phyloP scores from a whole-genome alignment of 2,797 vertebrate species.

The Gymnoscopelus microlampas region DNA sequence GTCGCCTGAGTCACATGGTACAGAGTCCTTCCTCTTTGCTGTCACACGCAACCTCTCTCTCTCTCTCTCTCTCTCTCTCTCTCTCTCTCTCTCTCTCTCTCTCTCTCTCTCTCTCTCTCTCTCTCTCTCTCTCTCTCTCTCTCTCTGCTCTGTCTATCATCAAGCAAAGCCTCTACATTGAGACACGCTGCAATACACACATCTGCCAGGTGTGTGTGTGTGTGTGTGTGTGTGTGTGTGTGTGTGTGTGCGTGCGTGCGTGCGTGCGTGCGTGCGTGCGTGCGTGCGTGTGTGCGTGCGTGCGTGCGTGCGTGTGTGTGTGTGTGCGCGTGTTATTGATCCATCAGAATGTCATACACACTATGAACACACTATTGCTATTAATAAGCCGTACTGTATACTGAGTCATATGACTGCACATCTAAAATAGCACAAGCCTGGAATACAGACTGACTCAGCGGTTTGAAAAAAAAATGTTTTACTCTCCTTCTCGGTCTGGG shows the following conservation, averaged over 20 bases:
- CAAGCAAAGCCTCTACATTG: conserved; percentile 65
- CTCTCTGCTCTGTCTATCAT: conserved; percentile 63
- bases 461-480: too few species aligned
- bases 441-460: too few species aligned
- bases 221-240: neutral
- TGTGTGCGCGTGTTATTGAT: conserved; percentile 35
- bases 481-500: too few species aligned
- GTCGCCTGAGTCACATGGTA: neutral
- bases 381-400: too few species aligned
- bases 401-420: too few species aligned
- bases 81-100: conserved; percentile 6
- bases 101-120: conserved; percentile 26
- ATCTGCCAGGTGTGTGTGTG: conserved; percentile 58
- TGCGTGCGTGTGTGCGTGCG: too few species aligned
- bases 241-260: conserved; percentile 4
- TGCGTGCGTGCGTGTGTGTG: conserved; percentile 30
- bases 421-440: too few species aligned
- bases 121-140: conserved; percentile 15
- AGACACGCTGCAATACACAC: conserved; percentile 65
- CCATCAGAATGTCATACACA: too few species aligned
- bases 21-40: conserved; percentile 11
- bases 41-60: conserved; percentile 35
- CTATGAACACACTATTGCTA: too few species aligned
- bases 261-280: conserved; percentile 9
- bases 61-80: conserved; percentile 11